Percentiles rank a stretch among this genome's conserved stretches.
phyloP scores from a whole-genome alignment of 2,888 invertebrate species.

The Drosophila algonquin region DNA sequence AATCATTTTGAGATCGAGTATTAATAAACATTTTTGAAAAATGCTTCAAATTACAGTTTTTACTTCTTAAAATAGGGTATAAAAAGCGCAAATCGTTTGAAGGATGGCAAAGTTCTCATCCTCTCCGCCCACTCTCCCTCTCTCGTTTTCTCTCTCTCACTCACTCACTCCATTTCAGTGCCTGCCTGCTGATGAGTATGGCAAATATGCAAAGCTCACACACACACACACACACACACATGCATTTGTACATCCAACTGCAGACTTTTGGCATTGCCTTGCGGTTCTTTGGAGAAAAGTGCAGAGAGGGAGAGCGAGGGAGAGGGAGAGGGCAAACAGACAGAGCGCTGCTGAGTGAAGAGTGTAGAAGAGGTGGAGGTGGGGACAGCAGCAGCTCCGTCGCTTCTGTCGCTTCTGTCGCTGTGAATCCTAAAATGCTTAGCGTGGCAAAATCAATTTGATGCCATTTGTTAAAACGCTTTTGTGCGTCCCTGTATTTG shows the following conservation, averaged over 20 bases:
- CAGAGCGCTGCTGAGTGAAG: background rate
- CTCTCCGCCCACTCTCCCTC: background rate
- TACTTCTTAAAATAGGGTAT: background rate
- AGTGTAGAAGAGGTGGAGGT: too few species aligned
- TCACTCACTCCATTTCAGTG: background rate
- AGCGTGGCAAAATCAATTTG: slow-evolving; percentile 73
- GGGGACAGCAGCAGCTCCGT: slow-evolving; percentile 1
- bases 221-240: slow-evolving; percentile 16
- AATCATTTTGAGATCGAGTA: slow-evolving; percentile 8
- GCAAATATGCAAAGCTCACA: slow-evolving; percentile 57
- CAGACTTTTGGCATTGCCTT: slow-evolving; percentile 29
- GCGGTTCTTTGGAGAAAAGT: slow-evolving; percentile 16
- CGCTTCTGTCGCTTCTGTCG: slow-evolving; percentile 16
- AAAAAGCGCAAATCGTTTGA: slow-evolving; percentile 18
- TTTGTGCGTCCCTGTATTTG: slow-evolving; percentile 37
- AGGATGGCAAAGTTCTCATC: background rate
- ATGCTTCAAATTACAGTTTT: background rate
- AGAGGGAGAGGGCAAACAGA: background rate
- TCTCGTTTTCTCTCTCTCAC: background rate
- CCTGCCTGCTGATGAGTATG: slow-evolving; percentile 20
- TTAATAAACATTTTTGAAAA: slow-evolving; percentile 27
- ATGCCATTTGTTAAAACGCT: slow-evolving; percentile 73
- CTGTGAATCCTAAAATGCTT: slow-evolving; percentile 64
- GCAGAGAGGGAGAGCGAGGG: background rate
- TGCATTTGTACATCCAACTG: slow-evolving; percentile 2